A percentile compares a stretch with the other conserved stretches of the same genome.
Conservation (phyloP, 2,888 invertebrate species). For the Neoaliturus tenellus region DNA sequence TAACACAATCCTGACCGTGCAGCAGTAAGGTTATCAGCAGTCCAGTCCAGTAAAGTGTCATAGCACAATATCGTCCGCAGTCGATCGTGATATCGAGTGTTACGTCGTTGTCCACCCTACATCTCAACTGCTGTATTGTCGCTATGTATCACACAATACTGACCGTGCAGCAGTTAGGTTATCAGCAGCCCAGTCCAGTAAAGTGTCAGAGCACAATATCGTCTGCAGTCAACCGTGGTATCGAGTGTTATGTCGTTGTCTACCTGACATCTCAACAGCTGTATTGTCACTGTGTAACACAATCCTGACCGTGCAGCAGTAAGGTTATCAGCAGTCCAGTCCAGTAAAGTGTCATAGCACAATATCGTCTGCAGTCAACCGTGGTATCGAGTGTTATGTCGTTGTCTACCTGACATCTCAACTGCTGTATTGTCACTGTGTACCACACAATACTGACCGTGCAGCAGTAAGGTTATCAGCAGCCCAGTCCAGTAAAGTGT, state of each 20-base stretch:
- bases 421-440: too few relatives aligned
- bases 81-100: constrained; percentile 17
- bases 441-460: too few relatives aligned
- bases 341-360: too few relatives aligned
- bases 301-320: too few relatives aligned
- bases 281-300: too few relatives aligned
- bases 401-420: too few relatives aligned
- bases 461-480: background rate
- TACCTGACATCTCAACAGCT: background rate
- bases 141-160: too few relatives aligned
- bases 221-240: constrained; percentile 1
- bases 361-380: too few relatives aligned
- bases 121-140: background rate
- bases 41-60: background rate
- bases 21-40: background rate
- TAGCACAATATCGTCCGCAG: background rate
- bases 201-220: background rate
- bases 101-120: background rate
- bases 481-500: background rate
- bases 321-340: too few relatives aligned
- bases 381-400: too few relatives aligned
- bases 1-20: background rate
- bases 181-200: background rate
- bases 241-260: background rate
- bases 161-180: background rate